Evolutionary conservation across 1,140 invertebrate species (phyloP).

Genomic region (Achroia grisella): DNA sequence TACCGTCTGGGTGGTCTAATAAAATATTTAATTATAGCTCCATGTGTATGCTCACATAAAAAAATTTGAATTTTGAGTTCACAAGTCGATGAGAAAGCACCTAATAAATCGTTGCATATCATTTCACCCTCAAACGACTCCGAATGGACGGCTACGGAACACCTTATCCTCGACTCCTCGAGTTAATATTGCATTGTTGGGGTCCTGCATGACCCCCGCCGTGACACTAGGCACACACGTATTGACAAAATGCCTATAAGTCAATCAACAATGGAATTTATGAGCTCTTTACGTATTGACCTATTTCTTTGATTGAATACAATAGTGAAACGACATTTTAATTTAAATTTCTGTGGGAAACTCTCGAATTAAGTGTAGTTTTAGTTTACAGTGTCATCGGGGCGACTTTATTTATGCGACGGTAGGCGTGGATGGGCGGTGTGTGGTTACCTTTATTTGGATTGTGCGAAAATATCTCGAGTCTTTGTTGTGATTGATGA

Average conservation of each 20-base stretch:
- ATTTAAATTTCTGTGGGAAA: constrained; percentile 65
- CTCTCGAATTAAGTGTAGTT: constrained; percentile 45
- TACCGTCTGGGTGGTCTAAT: too few species aligned
- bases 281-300: constrained; percentile 53
- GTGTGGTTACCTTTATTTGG: constrained; percentile 40
- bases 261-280: constrained; percentile 58
- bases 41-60: too few species aligned
- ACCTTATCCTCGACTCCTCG: constrained; percentile 35
- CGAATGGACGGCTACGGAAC: constrained; percentile 35
- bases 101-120: constrained; percentile 64
- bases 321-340: constrained; percentile 59
- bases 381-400: constrained; percentile 48
- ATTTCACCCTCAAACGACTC: constrained; percentile 57
- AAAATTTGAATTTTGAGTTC: constrained; percentile 6
- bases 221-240: constrained; percentile 34
- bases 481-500: constrained; percentile 13
- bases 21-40: too few species aligned
- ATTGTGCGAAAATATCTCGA: constrained; percentile 32
- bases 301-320: constrained; percentile 62
- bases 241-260: constrained; percentile 69
- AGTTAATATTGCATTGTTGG: constrained; percentile 26
- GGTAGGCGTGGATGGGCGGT: constrained; percentile 27
- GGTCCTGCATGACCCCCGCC: constrained; percentile 31
- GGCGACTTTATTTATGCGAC: constrained; percentile 11
- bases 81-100: constrained; percentile 48